Base-by-base conservation (phyloP, 2,888 invertebrate genomes). In the Tetragnatha montana region DNA sequence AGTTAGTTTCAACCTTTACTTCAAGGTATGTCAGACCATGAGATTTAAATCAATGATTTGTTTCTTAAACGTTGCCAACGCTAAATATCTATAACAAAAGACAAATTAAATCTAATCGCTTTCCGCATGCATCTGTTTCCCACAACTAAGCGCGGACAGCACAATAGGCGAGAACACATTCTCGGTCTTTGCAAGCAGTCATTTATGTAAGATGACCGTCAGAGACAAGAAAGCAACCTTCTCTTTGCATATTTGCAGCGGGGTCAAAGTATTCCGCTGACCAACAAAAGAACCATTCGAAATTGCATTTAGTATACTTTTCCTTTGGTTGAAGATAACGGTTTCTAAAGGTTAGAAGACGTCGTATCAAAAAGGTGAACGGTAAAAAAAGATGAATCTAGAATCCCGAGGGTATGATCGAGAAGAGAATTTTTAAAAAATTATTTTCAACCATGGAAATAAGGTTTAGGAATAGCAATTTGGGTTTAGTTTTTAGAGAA, bases 201-300 rank as follows among this genome's bases (percentile, higher is more conserved):
- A 50, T 51, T 76, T 50, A 50, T 50, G 8, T 8, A 6, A 76
- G 76, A 76, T 76, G 49, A 21, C 76, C 76, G 10, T 50, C 12
- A 50, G 19, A 76, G 76, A 76, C 50, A 76, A 76, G 76, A 51
- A 49, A 51, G 76, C 60, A 60, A 50, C 76, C 76, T 76, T 51
- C 76, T 8, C 35, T 73, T 8, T 73, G 73, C 14, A 73, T 14
- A 73, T 14, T 35, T 73, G 35, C 22, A 35, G 0, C 12, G 50
- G 76, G 76, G 76, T 76, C 76, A 76, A 51, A 76, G 76, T 76
- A n/a, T 51, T 51, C 50, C 6, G 60, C 12, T 60, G 74, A 21
- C 10, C 76, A 47, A 76, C 76, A 76, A 76, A 76, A 12, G 19
- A 50, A 8, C 4, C 12, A 76, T 50, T 47, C 7, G n/a, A 49